Evolutionary conservation across 1,140 invertebrate species (phyloP), one percentile per base, ranked within the genome.

Genomic region (Drosophila carrolli): DNA sequence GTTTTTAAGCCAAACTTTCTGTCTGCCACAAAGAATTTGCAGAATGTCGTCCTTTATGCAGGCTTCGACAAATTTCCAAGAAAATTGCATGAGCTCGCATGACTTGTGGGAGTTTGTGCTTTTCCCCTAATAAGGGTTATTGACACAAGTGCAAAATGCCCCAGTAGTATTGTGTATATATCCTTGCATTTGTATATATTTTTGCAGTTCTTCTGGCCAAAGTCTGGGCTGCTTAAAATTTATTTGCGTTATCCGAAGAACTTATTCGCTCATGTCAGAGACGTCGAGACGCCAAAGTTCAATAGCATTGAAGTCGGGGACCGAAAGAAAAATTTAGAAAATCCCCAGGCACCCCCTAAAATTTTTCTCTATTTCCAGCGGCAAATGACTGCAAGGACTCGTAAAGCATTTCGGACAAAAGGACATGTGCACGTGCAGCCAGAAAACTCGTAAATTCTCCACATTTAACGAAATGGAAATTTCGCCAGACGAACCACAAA

Each of bases 391-490:
- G 78, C 60, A 59, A 73, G 37, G 47, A 66, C 78, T 84, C 81
- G 77, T 85, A 85, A 84, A 73, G 72, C 75, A 82, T 65, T 75
- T 65, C 32, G 72, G 73, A 60, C 55, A 38, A 51, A 81, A 81
- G 81, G 74, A 83, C 79, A 73, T 88, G 47, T 73, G 75, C 83
- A 86, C 83, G 83, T 88, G 79, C 84, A 70, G 71, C 58, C 70
- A 68, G 44, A 66, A 67, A 65, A 44, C 71, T 77, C 81, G 79
- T 86, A 86, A 86, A 86, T 79, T 86, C 66, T 75, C 27, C 63
- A 61, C 82, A 82, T 82, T 86, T 88, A 86, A 63, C 79, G 75
- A 73, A 86, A 86, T 88, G 75, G 71, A 86, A 86, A 83, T 78
- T 88, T 76, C 44, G 43, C 56, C 71, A 75, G 71, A 61, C 80